Evolutionary conservation across 2,888 invertebrate species (phyloP).

Genomic region (Pegoplata infirma): DNA sequence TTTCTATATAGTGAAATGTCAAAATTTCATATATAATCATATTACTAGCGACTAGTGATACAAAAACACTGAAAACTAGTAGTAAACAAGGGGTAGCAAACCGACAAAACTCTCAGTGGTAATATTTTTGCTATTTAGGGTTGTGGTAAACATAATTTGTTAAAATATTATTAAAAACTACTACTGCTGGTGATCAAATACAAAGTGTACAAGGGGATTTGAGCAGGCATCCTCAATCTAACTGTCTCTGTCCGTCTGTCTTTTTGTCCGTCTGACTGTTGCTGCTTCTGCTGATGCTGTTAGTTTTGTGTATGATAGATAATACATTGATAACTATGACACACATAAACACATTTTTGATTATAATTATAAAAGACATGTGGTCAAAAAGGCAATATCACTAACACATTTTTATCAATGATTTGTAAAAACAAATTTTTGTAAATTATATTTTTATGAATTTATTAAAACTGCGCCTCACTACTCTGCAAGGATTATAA

Average conservation of each 20-base stretch:
- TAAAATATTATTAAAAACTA: conserved; percentile 30
- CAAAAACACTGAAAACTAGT: background rate
- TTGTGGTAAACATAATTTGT: conserved; percentile 22
- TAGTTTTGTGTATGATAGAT: background rate
- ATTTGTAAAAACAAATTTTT: background rate
- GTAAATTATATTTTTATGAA: conserved; percentile 8
- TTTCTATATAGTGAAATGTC: conserved; percentile 5
- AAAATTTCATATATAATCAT: conserved; percentile 21
- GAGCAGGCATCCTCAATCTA: no score
- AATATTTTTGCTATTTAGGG: background rate
- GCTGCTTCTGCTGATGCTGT: background rate
- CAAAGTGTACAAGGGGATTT: no score
- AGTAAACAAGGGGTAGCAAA: no score
- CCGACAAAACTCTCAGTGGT: no score
- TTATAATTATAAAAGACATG: conserved; percentile 58
- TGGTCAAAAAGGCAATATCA: conserved; percentile 48
- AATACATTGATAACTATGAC: no score
- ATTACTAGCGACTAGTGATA: background rate
- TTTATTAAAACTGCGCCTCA: conserved; percentile 23
- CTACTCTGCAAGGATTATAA: conserved; percentile 41
- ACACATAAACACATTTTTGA: conserved; percentile 33
- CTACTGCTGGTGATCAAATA: no score
- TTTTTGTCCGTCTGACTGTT: no score
- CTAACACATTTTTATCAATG: background rate
- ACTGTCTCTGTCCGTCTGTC: no score